phyloP scores from a whole-genome alignment of 2,113 vertebrate genomes.

The Beaufortia kweichowensis region DNA sequence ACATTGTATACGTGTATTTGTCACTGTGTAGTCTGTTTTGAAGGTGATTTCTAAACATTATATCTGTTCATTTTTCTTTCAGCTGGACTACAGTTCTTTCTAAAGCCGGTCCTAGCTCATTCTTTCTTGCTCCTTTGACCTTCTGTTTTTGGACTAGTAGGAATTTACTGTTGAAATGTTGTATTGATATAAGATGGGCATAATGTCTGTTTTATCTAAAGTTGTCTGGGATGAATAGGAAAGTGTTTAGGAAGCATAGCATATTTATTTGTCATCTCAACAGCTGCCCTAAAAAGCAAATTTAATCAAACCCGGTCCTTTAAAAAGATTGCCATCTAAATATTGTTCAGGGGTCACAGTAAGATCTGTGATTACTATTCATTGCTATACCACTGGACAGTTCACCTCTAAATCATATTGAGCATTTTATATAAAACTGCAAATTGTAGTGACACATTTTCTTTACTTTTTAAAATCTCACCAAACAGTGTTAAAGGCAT shows the following conservation, averaged over 20 bases:
- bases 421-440: constrained; percentile 21
- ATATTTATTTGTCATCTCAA: not conserved
- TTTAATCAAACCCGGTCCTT: not conserved
- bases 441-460: not conserved
- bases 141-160: not conserved
- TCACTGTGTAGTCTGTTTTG: not conserved
- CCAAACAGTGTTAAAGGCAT: constrained; percentile 45
- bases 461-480: constrained; percentile 9
- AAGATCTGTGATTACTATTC: constrained; percentile 32
- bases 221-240: not conserved
- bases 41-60: not conserved
- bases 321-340: not conserved
- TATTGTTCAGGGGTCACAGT: constrained; percentile 23
- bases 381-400: constrained; percentile 1
- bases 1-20: not conserved
- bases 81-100: not conserved
- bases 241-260: not conserved
- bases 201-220: not conserved
- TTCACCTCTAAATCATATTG: constrained; percentile 16
- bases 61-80: not conserved
- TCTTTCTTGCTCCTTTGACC: not conserved
- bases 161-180: not conserved
- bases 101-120: not conserved
- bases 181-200: not conserved
- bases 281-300: constrained; percentile 32